Evolutionary conservation across 2,888 invertebrate genomes (phyloP), one percentile per base, ranked within the genome.

Genomic region (Stegana nigrithorax): DNA sequence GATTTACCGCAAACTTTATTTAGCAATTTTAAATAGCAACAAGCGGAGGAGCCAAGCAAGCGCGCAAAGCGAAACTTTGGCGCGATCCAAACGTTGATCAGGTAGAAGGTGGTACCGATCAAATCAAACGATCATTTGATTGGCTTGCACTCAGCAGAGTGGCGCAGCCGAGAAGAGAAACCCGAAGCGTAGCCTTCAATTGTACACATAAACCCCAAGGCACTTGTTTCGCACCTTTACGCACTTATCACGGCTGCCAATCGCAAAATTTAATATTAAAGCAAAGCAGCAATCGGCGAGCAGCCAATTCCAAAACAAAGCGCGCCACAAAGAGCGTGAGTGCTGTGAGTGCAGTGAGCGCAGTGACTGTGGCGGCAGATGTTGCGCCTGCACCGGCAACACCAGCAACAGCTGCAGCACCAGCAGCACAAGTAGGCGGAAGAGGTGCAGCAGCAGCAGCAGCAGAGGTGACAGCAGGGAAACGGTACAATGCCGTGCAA

Each of bases 211-310:
- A 26, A 27, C 72, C 75, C 72, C 68, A 63, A 67, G 75, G 72
- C 74, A 73, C 75, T 75, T 73, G 73, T 67, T 75, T 77, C 74
- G 72, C 77, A 77, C 77, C 74, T 77, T 67, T 69, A 72, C 70
- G 73, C 74, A 73, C 64, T 47, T 65, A 67, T 72, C 72, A 67
- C 69, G 67, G 63, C 50, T 64, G 57, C 36, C 55, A 60, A 64
- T 59, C 57, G 44, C 56, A 67, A 71, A 73, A 74, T 55, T 66
- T 70, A 73, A 73, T 71, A 68, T 69, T 70, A 69, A 68, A 53
- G 42, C 62, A 42, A 23, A 29, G 36, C 19, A 50, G 29, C 29
- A 47, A 53, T 42, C 27, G 39, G 17, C n/a, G 53, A 32, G 36
- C 19, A 23, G 36, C 21, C 19, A 27, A 39, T 14, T 17, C 17